Conservation (phyloP, 2,888 invertebrate species). For the Folsomia manolachei region DNA sequence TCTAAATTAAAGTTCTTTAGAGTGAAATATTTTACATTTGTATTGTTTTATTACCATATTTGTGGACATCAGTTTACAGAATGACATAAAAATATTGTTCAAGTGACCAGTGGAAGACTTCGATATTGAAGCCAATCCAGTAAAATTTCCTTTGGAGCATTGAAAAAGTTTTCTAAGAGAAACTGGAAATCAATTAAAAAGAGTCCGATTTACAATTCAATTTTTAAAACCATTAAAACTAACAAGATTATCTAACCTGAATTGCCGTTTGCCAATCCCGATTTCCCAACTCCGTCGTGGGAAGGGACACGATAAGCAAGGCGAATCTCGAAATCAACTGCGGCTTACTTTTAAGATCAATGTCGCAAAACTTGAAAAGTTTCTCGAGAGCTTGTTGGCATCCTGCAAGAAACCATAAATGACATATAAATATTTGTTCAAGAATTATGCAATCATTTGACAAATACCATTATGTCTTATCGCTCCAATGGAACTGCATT, state of each 20-base stretch:
- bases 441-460: neutral
- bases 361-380: conserved; percentile 43
- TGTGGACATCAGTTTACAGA: no score
- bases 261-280: conserved; percentile 44
- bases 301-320: conserved; percentile 42
- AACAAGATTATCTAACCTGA: conserved; percentile 31
- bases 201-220: no score
- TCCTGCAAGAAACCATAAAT: neutral
- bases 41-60: no score
- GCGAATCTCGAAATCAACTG: conserved; percentile 42
- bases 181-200: conserved; percentile 34
- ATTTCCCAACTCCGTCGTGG: conserved; percentile 44
- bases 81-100: no score
- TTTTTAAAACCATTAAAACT: no score
- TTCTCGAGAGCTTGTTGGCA: conserved; percentile 35
- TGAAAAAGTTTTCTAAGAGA: conserved; percentile 39
- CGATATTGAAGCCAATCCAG: conserved; percentile 40
- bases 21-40: no score
- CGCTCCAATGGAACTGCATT: conserved; percentile 39
- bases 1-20: no score
- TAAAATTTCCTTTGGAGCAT: conserved; percentile 36
- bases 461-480: conserved; percentile 33
- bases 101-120: conserved; percentile 35
- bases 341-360: conserved; percentile 42
- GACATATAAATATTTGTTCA: no score